Base-by-base conservation (phyloP, 1,140 invertebrate genomes). In the Prorops nasuta region DNA sequence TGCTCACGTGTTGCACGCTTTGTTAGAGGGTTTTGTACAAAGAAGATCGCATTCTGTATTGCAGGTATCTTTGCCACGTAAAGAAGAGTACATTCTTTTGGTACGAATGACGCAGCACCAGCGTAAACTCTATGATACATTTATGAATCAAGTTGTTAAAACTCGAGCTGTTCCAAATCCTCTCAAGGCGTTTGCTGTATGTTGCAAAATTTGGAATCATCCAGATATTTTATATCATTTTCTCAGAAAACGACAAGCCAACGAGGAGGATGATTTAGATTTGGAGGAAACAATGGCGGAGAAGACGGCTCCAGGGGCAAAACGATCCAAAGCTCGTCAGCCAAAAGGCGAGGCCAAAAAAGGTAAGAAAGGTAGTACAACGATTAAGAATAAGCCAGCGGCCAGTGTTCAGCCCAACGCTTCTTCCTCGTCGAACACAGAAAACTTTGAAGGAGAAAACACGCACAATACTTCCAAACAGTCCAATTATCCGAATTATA, bases 121-220 rank as follows among this genome's bases (percentile, higher is more conserved):
- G 74, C 80, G 91, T 15, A 86, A 88, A 66, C 76, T 98, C 0
- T 97, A 97, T 62, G 87, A 92, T 54, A 86, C 85, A 1, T 96
- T 96, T 63, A 94, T 96, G 86, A 90, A 91, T 64, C 92, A 96
- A 75, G 88, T 96, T 2, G 88, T 92, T 1, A 81, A 90, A 37
- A 88, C 84, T 8, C 88, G 91, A 50, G 84, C 90, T 19, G 91
- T 94, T 17, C 91, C 91, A 4, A 98, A 98, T 81, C 95, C 97
- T 1, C 80, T 99, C 9, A 97, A 96, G 73, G 94, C 97, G 3
- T 99, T 98, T 79, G 93, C 96, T 32, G 93, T 98, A 42, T 98
- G 96, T 73, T 98, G 95, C 69, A 98, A 99, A 80, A 98, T 99
- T 57, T 98, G 96, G 96, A 99, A 99, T 72, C 97, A 99, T 80